Evolutionary conservation across 1,140 invertebrate species (phyloP), one percentile per base, ranked within the genome.

Genomic region (Drosophila kanapiae): DNA sequence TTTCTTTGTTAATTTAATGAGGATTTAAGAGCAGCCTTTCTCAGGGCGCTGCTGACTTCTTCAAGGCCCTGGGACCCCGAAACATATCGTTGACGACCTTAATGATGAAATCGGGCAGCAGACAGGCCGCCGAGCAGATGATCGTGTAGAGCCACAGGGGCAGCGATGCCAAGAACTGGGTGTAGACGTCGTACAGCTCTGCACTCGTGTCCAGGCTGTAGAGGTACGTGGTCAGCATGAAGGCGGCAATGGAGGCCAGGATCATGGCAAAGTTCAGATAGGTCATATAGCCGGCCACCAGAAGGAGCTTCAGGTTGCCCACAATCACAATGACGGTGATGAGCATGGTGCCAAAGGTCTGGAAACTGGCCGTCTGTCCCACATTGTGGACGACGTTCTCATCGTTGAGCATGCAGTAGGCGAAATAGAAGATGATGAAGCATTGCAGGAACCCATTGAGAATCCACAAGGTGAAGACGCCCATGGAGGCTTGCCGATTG

Each of bases 201-300:
- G 94, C 94, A 40, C 94, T 92, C 57, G 88, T 79, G 16, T 94
- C 95, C 86, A 78, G 93, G 13, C 95, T 95, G 87, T 96, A 96
- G 1, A 94, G 23, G 5, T 94, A 81, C 2, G 95, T 94, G 61
- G 94, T 93, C 4, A 86, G 48, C 4, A 96, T 84, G 76, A 95
- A 96, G 9, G 93, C 80, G 0, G 95, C 16, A 61, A 96, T 92
- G 0, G 96, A 95, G 37, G 95, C 71, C 6, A 94, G 3, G 6
- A 95, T 91, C 31, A 95, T 94, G 1, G 92, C 54, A 9, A 96
- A 85, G 74, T 96, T 95, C 2, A 94, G 81, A 43, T 94, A 63
- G 3, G 94, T 95, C 92, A 96, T 95, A 91, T 95, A 96, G 29
- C 94, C 94, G 47, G 95, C 95, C 62, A 95, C 94, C 33, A 97